Evolutionary conservation across 2,888 invertebrate species (phyloP).

Genomic region (Thecophora atra): DNA sequence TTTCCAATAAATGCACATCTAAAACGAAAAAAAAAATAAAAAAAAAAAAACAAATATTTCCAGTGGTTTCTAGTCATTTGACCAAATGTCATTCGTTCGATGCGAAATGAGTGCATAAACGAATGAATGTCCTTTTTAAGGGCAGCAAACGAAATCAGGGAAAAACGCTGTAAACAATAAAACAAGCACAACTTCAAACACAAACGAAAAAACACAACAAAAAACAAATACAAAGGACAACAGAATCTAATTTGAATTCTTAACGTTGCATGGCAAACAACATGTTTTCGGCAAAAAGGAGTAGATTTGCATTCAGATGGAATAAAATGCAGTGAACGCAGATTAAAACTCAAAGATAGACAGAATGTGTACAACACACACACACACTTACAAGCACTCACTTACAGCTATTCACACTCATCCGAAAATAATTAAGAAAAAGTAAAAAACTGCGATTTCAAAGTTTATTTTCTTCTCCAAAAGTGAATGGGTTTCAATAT

Average conservation of each 20-base stretch:
- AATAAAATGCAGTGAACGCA: slow-evolving; percentile 43
- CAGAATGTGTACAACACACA: slow-evolving; percentile 2
- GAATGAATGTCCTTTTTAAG: slow-evolving; percentile 18
- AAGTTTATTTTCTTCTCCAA: too few species aligned
- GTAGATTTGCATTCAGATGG: slow-evolving; percentile 37
- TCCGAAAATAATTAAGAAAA: background rate
- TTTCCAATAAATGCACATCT: too few species aligned
- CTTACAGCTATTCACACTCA: slow-evolving; percentile 19
- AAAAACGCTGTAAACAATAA: too few species aligned
- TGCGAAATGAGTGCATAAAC: background rate
- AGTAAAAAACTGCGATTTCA: background rate
- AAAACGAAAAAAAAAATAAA: too few species aligned
- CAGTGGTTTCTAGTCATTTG: too few species aligned
- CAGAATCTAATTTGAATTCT: slow-evolving; percentile 33
- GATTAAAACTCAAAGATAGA: slow-evolving; percentile 40
- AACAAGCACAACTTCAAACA: too few species aligned
- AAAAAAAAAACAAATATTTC: too few species aligned
- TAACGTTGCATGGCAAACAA: slow-evolving; percentile 33
- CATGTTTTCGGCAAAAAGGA: slow-evolving; percentile 30
- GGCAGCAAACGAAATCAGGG: background rate
- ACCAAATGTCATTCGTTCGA: background rate
- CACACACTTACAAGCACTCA: background rate
- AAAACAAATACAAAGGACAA: too few species aligned
- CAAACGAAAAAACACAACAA: too few species aligned
- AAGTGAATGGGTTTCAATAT: background rate